Conservation (phyloP, 2,113 vertebrate species). For the Aplodontia rufa region DNA sequence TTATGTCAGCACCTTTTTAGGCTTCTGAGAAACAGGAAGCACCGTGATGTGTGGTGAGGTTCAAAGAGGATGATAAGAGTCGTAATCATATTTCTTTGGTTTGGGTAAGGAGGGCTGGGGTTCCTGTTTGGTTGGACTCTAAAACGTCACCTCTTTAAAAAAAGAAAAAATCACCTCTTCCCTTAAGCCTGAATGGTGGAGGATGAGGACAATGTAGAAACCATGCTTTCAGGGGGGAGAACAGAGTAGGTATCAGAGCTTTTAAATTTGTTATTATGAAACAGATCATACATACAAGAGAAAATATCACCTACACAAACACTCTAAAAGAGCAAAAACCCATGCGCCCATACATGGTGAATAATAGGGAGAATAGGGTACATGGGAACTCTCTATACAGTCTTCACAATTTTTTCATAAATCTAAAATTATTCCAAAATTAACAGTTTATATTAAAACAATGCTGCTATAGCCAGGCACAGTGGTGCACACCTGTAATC, state of each 20-base stretch:
- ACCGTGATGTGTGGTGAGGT: neutral
- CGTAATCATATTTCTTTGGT: neutral
- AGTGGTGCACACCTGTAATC: too few relatives aligned
- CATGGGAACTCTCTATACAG: neutral
- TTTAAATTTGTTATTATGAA: neutral
- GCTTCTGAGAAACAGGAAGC: slow-evolving; percentile 76
- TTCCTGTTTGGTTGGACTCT: neutral
- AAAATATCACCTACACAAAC: neutral
- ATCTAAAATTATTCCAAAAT: slow-evolving; percentile 15
- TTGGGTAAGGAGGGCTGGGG: neutral
- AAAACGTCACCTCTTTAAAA: neutral
- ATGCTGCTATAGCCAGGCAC: too few relatives aligned
- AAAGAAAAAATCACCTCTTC: slow-evolving; percentile 3
- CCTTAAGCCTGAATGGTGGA: neutral
- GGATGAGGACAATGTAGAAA: neutral
- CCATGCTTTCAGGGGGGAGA: neutral
- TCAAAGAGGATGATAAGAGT: slow-evolving; percentile 50
- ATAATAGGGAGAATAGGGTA: neutral
- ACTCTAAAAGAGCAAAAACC: slow-evolving; percentile 9
- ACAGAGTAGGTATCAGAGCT: neutral
- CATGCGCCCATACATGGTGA: neutral
- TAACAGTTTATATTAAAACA: slow-evolving; percentile 1
- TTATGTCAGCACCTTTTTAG: slow-evolving; percentile 55
- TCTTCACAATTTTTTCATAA: neutral
- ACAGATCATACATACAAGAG: neutral